Evolutionary conservation across 2,797 vertebrate species (phyloP).

Genomic region (Brotogeris chrysoptera): DNA sequence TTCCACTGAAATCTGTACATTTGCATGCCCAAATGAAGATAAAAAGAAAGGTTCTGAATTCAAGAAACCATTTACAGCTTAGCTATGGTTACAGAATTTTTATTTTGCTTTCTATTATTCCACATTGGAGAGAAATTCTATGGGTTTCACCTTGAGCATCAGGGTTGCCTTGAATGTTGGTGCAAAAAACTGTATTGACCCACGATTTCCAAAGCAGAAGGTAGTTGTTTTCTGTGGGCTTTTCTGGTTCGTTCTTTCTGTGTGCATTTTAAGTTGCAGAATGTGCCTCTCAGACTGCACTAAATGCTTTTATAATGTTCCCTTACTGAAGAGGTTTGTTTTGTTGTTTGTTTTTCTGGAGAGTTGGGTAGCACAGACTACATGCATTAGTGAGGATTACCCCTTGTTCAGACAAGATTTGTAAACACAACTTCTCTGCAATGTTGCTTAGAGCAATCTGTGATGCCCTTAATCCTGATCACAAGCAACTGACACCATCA

Average conservation of each 20-base stretch:
- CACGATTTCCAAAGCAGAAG: background rate
- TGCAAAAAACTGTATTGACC: background rate
- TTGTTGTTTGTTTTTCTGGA: background rate
- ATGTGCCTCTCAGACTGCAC: background rate
- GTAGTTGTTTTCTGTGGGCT: background rate
- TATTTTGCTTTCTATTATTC: background rate
- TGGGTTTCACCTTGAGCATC: background rate
- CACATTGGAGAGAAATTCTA: background rate
- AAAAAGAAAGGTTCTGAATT: background rate
- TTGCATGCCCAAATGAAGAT: background rate
- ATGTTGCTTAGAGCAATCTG: background rate
- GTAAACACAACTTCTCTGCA: background rate
- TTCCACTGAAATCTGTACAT: background rate
- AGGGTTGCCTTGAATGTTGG: background rate
- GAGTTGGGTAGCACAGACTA: background rate
- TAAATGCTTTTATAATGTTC: background rate
- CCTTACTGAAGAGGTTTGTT: background rate
- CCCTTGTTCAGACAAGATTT: background rate
- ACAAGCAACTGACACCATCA: background rate
- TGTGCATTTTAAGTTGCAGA: background rate
- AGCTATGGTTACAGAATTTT: background rate
- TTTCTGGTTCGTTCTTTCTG: background rate
- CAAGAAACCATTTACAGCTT: background rate
- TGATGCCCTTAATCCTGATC: background rate
- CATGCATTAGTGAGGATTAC: background rate